A percentile compares a stretch with the other conserved stretches of the same genome.
These are phyloP conservation scores for Iphiclides podalirius DNA, from an alignment of 2,888 invertebrate species.

Conservation along the genomic window DNA sequence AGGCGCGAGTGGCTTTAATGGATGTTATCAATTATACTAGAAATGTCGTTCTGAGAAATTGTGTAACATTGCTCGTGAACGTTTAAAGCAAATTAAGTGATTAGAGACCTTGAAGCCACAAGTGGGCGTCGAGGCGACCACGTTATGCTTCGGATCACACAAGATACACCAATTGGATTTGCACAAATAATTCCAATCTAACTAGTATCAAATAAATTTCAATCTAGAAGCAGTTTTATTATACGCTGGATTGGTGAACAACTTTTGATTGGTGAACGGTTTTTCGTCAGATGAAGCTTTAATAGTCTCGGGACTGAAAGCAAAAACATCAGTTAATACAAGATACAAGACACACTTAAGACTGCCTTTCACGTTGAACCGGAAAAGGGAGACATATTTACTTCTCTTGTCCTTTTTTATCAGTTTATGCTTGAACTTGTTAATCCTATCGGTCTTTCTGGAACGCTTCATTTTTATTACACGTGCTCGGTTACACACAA, in stretches of 20 bases:
- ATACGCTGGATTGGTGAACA: too few relatives aligned
- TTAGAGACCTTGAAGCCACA: constrained; percentile 53
- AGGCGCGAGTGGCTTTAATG: constrained; percentile 17
- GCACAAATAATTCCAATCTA: constrained; percentile 14
- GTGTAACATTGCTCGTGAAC: constrained; percentile 22
- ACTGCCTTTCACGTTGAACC: too few relatives aligned
- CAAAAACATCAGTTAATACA: too few relatives aligned
- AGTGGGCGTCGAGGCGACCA: constrained; percentile 49
- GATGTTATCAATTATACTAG: constrained; percentile 24
- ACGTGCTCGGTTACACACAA: constrained; percentile 34
- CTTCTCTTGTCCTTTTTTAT: constrained; percentile 65
- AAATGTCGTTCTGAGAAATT: constrained; percentile 22
- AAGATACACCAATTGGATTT: constrained; percentile 10
- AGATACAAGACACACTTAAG: too few relatives aligned
- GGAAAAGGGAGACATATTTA: constrained; percentile 38
- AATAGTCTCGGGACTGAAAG: too few relatives aligned
- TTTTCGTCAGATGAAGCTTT: too few relatives aligned
- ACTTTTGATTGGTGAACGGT: too few relatives aligned
- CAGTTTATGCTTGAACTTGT: constrained; percentile 66
- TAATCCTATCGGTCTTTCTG: constrained; percentile 61
- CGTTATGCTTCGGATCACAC: constrained; percentile 39
- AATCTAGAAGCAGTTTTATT: too few relatives aligned
- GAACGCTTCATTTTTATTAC: constrained; percentile 57
- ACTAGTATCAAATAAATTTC: constrained; percentile 6
- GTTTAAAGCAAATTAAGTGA: constrained; percentile 46